These are phyloP conservation scores for Seriola quinqueradiata DNA, from an alignment of 2,113 vertebrate genomes.

Conservation along the genomic window DNA sequence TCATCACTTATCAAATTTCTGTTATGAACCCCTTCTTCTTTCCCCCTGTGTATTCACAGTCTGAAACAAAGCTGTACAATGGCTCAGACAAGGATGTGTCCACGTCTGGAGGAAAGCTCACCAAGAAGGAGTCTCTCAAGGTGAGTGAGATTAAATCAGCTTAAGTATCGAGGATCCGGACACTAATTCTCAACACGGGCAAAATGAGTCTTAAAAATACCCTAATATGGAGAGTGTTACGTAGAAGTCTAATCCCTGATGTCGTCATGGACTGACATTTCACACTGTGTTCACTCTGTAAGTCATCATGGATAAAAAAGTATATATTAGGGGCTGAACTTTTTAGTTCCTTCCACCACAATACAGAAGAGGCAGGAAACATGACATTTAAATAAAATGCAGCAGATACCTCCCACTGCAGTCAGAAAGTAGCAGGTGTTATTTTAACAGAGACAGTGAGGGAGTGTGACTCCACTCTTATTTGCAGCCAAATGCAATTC, in stretches of 20 bases:
- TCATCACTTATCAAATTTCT: neutral
- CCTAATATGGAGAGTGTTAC: neutral
- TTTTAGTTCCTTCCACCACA: neutral
- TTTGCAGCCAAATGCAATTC: conserved; percentile 29
- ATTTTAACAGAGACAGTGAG: conserved; percentile 4
- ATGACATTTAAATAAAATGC: neutral
- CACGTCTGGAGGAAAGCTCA: conserved; percentile 93
- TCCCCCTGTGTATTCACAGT: conserved; percentile 85
- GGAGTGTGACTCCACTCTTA: neutral
- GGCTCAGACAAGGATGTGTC: conserved; percentile 97
- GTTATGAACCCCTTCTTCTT: neutral
- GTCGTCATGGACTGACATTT: neutral
- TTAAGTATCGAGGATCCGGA: conserved; percentile 41
- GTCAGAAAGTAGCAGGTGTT: conserved; percentile 6
- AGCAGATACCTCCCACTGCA: neutral
- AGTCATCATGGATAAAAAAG: neutral
- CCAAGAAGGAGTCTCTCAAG: conserved; percentile 99
- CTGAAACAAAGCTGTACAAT: conserved; percentile 98
- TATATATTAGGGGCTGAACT: neutral
- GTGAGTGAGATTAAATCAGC: conserved; percentile 76
- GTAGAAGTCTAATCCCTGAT: neutral
- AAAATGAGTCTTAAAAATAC: conserved; percentile 16
- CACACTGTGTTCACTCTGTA: neutral
- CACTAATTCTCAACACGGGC: conserved; percentile 1
- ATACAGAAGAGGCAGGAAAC: neutral